phyloP scores from a whole-genome alignment of 2,113 vertebrate species.

The Microtus montanus region DNA sequence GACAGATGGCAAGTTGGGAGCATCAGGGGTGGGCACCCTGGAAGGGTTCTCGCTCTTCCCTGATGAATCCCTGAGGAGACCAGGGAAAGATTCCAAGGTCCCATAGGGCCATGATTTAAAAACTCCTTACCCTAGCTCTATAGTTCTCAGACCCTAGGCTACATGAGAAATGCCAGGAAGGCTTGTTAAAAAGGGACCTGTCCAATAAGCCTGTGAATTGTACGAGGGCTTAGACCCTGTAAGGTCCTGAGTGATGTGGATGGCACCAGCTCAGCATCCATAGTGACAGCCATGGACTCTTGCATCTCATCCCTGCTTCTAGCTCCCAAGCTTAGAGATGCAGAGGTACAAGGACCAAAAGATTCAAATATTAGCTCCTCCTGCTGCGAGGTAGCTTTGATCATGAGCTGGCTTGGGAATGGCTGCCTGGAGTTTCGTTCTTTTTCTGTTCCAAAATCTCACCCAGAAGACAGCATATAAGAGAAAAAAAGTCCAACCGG shows the following conservation, averaged over 20 bases:
- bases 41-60: background rate
- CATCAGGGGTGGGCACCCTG: background rate
- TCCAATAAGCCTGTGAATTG: background rate
- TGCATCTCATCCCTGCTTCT: background rate
- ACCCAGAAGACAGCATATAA: background rate
- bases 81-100: background rate
- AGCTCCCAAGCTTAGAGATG: background rate
- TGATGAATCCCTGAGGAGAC: accelerated
- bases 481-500: background rate
- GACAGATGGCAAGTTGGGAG: too few relatives aligned
- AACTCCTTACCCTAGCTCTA: background rate
- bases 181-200: background rate
- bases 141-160: background rate
- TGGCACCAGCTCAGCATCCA: too few relatives aligned
- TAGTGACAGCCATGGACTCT: background rate
- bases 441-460: slow-evolving; percentile 2
- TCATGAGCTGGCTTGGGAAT: background rate
- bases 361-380: background rate
- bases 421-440: background rate
- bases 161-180: background rate
- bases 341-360: background rate
- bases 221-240: background rate
- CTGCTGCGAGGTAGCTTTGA: background rate
- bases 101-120: background rate
- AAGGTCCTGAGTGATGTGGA: background rate